These are phyloP conservation scores for Drosophila subquinaria DNA, from an alignment of 2,888 invertebrate species.

Conservation along the genomic window DNA sequence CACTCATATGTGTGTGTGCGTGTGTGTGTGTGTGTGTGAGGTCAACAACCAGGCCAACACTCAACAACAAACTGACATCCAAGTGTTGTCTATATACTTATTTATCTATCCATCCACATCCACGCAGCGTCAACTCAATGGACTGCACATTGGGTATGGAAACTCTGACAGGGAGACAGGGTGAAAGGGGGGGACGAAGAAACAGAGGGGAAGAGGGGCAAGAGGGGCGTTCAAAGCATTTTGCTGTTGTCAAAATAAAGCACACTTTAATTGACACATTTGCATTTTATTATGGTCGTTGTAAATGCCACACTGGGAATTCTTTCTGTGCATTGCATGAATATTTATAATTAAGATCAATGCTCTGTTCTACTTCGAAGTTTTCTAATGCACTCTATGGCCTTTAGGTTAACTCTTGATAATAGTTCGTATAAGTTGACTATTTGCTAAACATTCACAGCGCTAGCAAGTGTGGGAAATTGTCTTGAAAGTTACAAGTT, in stretches of 20 bases:
- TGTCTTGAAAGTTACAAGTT: neutral
- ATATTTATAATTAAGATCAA: constrained; percentile 76
- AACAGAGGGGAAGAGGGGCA: neutral
- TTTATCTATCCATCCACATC: constrained; percentile 45
- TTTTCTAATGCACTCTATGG: constrained; percentile 18
- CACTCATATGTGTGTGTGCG: constrained; percentile 8
- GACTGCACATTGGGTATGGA: constrained; percentile 3
- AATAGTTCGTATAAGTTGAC: constrained; percentile 24
- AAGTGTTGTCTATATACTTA: constrained; percentile 69
- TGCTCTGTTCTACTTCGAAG: constrained; percentile 40
- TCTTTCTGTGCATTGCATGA: constrained; percentile 56
- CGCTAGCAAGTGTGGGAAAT: constrained; percentile 8
- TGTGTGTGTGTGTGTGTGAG: constrained; percentile 52
- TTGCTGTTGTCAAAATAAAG: constrained; percentile 80
- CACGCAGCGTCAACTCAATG: constrained; percentile 21
- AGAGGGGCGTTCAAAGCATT: constrained; percentile 33
- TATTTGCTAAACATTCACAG: constrained; percentile 18
- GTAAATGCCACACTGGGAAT: constrained; percentile 61
- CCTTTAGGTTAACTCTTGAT: constrained; percentile 23
- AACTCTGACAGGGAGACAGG: constrained; percentile 18
- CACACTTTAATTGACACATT: constrained; percentile 82
- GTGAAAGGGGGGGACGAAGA: neutral
- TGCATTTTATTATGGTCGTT: constrained; percentile 73
- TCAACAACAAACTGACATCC: constrained; percentile 66
- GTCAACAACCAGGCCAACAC: constrained; percentile 73